These are phyloP conservation scores for Iphiclides podalirius DNA, from an alignment of 2,888 invertebrate species.

Conservation along the genomic window DNA sequence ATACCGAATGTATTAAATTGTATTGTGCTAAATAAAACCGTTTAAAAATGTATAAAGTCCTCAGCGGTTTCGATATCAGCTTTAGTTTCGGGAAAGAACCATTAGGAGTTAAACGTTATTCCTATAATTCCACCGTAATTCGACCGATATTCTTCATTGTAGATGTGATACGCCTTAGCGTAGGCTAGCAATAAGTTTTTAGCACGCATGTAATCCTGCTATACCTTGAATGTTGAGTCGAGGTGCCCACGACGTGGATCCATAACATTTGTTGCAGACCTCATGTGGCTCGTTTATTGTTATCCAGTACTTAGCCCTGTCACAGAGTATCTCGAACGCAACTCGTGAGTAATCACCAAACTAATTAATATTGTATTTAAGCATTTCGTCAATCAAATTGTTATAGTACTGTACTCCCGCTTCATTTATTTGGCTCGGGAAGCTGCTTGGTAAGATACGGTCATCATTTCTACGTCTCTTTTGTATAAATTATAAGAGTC, in stretches of 20 bases:
- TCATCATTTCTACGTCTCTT: conserved; percentile 61
- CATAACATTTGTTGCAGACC: conserved; percentile 60
- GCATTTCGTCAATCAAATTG: conserved; percentile 68
- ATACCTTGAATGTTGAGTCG: conserved; percentile 50
- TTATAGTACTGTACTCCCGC: conserved; percentile 40
- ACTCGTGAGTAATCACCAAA: conserved; percentile 59
- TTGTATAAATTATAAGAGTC: conserved; percentile 79
- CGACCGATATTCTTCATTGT: conserved; percentile 43
- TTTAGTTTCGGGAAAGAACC: conserved; percentile 64
- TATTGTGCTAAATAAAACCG: too few relatives aligned
- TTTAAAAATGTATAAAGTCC: conserved; percentile 64
- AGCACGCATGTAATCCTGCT: conserved; percentile 65
- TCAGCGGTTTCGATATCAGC: conserved; percentile 62
- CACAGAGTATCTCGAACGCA: conserved; percentile 55
- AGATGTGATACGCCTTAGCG: conserved; percentile 54
- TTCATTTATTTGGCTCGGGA: conserved; percentile 65
- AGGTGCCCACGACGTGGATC: conserved; percentile 39
- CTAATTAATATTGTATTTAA: conserved; percentile 72
- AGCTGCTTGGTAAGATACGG: conserved; percentile 78
- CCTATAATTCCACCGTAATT: conserved; percentile 49
- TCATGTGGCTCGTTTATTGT: conserved; percentile 76
- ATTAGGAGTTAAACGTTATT: conserved; percentile 75
- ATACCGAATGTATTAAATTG: too few relatives aligned
- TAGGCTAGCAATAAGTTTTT: conserved; percentile 76
- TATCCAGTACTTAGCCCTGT: conserved; percentile 72